phyloP scores from a whole-genome alignment of 2,113 vertebrate species.

The Eurystomus gularis region DNA sequence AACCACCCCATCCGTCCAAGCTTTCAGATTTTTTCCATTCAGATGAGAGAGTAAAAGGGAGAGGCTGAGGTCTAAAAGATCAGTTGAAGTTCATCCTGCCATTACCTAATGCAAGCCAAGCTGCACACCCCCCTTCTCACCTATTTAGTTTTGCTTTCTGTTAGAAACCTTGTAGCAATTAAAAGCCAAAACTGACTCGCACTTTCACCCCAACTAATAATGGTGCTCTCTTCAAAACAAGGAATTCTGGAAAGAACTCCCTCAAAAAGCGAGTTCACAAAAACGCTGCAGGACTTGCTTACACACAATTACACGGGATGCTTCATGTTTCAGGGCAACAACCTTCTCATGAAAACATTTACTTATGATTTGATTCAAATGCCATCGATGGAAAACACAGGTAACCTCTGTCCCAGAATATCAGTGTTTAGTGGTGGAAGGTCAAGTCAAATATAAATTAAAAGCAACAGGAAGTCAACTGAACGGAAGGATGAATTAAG shows the following conservation, averaged over 20 bases:
- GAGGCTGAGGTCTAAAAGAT: not conserved
- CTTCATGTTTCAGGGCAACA: not conserved
- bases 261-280: not conserved
- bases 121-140: not conserved
- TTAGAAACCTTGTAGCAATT: not conserved
- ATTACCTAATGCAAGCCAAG: not conserved
- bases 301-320: not conserved
- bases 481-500: not conserved
- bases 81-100: not conserved
- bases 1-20: not conserved
- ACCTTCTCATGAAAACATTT: not conserved
- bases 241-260: not conserved
- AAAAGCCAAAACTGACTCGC: not conserved
- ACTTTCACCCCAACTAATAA: not conserved
- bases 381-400: not conserved
- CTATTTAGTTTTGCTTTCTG: not conserved
- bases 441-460: not conserved
- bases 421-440: not conserved
- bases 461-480: conserved; percentile 28
- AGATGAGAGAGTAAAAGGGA: not conserved
- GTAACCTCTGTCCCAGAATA: not conserved
- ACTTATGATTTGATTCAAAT: not conserved
- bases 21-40: not conserved
- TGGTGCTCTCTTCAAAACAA: not conserved
- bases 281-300: not conserved